Conservation (phyloP, 1,140 invertebrate species). For the Heliconius melpomene region DNA sequence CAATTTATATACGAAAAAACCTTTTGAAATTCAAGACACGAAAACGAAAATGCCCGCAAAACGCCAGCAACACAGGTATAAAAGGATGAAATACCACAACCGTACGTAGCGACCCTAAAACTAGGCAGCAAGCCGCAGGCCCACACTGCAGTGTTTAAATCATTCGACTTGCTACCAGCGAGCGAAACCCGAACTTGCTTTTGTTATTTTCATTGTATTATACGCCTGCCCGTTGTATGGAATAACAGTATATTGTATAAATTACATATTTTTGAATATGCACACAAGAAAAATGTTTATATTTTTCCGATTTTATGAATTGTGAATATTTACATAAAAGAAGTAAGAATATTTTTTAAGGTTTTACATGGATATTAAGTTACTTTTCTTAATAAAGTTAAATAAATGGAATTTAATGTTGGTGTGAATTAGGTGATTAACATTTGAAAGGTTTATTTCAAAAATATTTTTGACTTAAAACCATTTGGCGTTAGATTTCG, state of each 20-base stretch:
- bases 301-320: neutral
- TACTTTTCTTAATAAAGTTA: neutral
- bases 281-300: neutral
- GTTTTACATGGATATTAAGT: neutral
- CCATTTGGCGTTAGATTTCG: too few relatives aligned
- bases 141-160: conserved; percentile 10
- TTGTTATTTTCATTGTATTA: conserved; percentile 15
- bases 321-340: neutral
- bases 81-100: conserved; percentile 14
- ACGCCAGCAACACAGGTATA: conserved; percentile 5
- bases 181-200: neutral
- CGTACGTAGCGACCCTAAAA: conserved; percentile 9
- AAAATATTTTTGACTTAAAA: too few relatives aligned
- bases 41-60: neutral
- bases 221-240: neutral
- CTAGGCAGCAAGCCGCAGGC: conserved; percentile 11
- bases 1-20: neutral
- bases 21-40: conserved; percentile 7
- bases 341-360: too few relatives aligned
- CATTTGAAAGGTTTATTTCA: too few relatives aligned
- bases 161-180: conserved; percentile 10
- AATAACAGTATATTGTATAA: neutral
- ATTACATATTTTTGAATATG: conserved; percentile 3
- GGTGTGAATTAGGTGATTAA: too few relatives aligned
- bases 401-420: too few relatives aligned